A percentile compares a stretch with the other conserved stretches of the same genome.
phyloP scores from a whole-genome alignment of 2,797 vertebrate genomes.

The Syngnathus rostellatus region DNA sequence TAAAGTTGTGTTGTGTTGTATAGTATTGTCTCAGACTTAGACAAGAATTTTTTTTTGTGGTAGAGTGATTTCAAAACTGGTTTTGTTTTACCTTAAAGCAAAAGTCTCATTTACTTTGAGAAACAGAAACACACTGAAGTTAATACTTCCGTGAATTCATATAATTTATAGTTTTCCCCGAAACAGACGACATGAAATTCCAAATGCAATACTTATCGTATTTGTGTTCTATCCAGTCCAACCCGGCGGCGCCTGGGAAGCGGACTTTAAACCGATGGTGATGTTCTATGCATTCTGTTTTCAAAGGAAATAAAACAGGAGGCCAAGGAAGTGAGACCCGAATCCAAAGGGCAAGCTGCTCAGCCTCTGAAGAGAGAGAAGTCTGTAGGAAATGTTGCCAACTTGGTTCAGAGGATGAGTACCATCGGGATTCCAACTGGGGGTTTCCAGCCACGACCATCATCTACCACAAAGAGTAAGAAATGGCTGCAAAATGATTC shows the following conservation, averaged over 20 bases:
- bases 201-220: background rate
- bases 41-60: background rate
- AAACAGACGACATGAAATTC: background rate
- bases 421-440: slow-evolving; percentile 83
- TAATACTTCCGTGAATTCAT: too few relatives aligned
- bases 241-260: too few relatives aligned
- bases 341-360: slow-evolving; percentile 73
- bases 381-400: slow-evolving; percentile 81
- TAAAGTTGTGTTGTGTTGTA: too few relatives aligned
- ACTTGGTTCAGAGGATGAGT: slow-evolving; percentile 92
- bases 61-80: background rate
- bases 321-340: slow-evolving; percentile 63
- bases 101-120: background rate
- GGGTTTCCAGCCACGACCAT: slow-evolving; percentile 79
- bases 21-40: background rate
- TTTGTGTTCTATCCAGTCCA: too few relatives aligned
- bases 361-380: slow-evolving; percentile 74
- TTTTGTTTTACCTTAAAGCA: background rate
- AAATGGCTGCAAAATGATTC: background rate
- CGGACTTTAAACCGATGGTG: too few relatives aligned
- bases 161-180: too few relatives aligned
- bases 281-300: background rate
- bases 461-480: slow-evolving; percentile 56
- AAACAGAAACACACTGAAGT: background rate
- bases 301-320: slow-evolving; percentile 82